phyloP scores from a whole-genome alignment of 2,888 invertebrate genomes.

The Hirtodrosophila duncani region DNA sequence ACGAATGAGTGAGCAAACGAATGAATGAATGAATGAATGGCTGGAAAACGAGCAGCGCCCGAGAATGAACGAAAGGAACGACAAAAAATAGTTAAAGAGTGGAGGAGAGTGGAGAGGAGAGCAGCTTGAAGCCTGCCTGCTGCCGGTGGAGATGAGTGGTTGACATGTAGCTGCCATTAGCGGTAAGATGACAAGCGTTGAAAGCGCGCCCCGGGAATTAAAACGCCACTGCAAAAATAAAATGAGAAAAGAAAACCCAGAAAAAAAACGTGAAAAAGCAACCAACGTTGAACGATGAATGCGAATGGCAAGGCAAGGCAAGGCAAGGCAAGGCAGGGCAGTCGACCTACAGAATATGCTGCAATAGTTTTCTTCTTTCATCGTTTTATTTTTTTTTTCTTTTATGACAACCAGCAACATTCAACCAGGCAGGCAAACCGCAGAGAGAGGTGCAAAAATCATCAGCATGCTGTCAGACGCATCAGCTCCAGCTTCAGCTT shows the following conservation, averaged over 20 bases:
- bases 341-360: slow-evolving; percentile 36
- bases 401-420: slow-evolving; percentile 54
- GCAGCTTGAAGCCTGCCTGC: too few species aligned
- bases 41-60: slow-evolving; percentile 58
- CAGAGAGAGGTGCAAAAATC: slow-evolving; percentile 61
- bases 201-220: slow-evolving; percentile 68
- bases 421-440: slow-evolving; percentile 45
- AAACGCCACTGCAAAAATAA: slow-evolving; percentile 36
- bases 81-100: background rate
- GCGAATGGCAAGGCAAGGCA: slow-evolving; percentile 1
- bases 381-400: background rate
- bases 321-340: background rate
- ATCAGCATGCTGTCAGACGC: slow-evolving; percentile 55
- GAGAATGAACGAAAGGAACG: background rate
- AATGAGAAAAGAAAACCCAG: slow-evolving; percentile 2
- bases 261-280: slow-evolving; percentile 6
- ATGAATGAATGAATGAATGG: slow-evolving; percentile 46
- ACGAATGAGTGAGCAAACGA: slow-evolving; percentile 49
- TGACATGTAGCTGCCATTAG: slow-evolving; percentile 72
- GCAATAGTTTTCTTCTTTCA: slow-evolving; percentile 47
- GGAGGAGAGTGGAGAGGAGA: too few species aligned
- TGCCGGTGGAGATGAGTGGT: slow-evolving; percentile 61
- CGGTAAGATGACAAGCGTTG: slow-evolving; percentile 72
- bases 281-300: background rate
- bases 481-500: background rate